A percentile compares a stretch with the other conserved stretches of the same genome.
These are phyloP conservation scores for Eriosoma lanigerum DNA, from an alignment of 1,140 invertebrate genomes.

Conservation along the genomic window DNA sequence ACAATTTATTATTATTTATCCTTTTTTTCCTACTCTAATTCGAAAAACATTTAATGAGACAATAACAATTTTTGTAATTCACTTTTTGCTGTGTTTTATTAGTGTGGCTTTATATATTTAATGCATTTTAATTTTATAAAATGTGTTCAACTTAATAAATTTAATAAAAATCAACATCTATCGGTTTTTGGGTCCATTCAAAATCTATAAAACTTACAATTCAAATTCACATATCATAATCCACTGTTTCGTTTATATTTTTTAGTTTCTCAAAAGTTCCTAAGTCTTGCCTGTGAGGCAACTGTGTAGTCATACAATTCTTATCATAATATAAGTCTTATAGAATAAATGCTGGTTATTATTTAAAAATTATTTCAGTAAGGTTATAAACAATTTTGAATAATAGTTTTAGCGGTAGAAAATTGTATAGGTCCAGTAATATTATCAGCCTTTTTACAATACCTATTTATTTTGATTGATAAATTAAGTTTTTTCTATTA, in stretches of 20 bases:
- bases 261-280: conserved; percentile 34
- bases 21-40: background rate
- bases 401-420: background rate
- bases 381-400: background rate
- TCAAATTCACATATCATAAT: conserved; percentile 40
- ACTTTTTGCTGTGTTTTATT: conserved; percentile 35
- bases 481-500: background rate
- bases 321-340: conserved; percentile 46
- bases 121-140: background rate
- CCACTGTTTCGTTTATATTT: background rate
- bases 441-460: conserved; percentile 26
- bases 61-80: conserved; percentile 21
- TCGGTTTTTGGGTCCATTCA: conserved; percentile 48
- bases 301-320: conserved; percentile 38
- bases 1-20: background rate
- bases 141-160: conserved; percentile 12
- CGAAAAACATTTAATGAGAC: conserved; percentile 14
- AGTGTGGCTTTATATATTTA: background rate
- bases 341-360: conserved; percentile 15
- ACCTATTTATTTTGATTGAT: background rate
- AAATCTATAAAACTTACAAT: background rate
- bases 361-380: background rate
- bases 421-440: background rate
- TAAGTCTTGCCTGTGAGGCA: conserved; percentile 35
- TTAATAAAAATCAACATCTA: background rate